Evolutionary conservation across 2,797 vertebrate genomes (phyloP).

Genomic region (Microchirus variegatus): DNA sequence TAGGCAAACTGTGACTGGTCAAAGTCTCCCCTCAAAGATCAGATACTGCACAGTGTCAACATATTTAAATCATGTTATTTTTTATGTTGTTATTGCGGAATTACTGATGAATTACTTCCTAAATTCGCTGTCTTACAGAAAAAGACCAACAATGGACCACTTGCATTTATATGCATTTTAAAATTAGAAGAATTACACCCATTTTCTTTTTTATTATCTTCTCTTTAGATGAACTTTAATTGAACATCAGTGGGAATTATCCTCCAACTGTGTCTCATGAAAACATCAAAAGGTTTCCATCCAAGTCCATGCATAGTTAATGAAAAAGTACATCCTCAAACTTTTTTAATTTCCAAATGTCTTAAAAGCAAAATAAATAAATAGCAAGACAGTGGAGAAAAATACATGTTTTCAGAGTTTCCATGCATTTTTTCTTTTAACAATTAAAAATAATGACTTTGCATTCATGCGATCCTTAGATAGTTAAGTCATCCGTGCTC

Average conservation of each 20-base stretch:
- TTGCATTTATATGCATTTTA: neutral
- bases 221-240: neutral
- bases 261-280: neutral
- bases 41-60: too few relatives aligned
- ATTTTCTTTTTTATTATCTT: neutral
- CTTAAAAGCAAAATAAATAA: slow-evolving; percentile 7
- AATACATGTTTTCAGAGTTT: slow-evolving; percentile 17
- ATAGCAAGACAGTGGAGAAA: slow-evolving; percentile 6
- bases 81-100: too few relatives aligned
- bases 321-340: slow-evolving; percentile 18
- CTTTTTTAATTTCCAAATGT: slow-evolving; percentile 6
- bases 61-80: too few relatives aligned
- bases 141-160: neutral
- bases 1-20: too few relatives aligned
- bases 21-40: too few relatives aligned
- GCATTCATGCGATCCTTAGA: slow-evolving; percentile 45
- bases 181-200: neutral
- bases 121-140: neutral
- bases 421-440: slow-evolving; percentile 42
- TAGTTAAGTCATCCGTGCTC: slow-evolving; percentile 19
- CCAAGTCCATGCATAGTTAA: slow-evolving; percentile 32
- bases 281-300: slow-evolving; percentile 19
- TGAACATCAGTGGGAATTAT: neutral
- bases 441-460: slow-evolving; percentile 1
- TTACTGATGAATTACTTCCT: neutral